A percentile compares a stretch with the other conserved stretches of the same genome.
Conservation (phyloP, 2,113 vertebrate genomes). For the Aphyosemion australe region DNA sequence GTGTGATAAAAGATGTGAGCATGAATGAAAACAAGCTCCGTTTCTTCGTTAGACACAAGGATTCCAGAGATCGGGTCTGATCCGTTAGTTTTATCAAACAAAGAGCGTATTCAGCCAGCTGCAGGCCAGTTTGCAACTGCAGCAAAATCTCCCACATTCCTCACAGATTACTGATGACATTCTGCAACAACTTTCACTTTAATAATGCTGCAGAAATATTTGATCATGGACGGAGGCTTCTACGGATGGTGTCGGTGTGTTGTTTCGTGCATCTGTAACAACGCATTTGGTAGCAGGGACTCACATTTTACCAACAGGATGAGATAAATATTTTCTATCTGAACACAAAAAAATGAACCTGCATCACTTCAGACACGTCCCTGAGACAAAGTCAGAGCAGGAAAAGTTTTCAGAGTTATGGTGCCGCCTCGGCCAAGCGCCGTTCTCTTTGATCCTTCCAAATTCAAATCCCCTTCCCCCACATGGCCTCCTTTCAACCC, state of each 20-base stretch:
- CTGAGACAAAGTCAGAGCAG: constrained; percentile 23
- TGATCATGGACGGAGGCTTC: not conserved
- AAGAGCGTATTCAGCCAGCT: constrained; percentile 16
- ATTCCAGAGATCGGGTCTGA: not conserved
- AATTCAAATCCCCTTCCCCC: constrained; percentile 52
- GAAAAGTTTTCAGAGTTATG: constrained; percentile 52
- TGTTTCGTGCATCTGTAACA: not conserved
- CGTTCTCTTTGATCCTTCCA: constrained; percentile 52
- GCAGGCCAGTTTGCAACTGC: constrained; percentile 9
- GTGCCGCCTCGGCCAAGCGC: constrained; percentile 23
- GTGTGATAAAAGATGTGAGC: no score
- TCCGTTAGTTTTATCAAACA: constrained; percentile 10
- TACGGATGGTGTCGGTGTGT: not conserved
- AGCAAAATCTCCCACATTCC: constrained; percentile 9
- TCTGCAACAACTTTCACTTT: constrained; percentile 6
- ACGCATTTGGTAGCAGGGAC: not conserved
- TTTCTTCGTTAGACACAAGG: no score
- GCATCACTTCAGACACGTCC: constrained; percentile 32
- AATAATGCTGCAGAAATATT: not conserved
- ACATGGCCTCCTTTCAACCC: constrained; percentile 32
- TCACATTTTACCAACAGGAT: not conserved
- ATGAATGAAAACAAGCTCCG: no score
- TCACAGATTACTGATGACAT: not conserved
- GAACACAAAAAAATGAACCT: not conserved
- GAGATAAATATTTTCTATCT: not conserved